Percentiles rank a stretch among this genome's conserved stretches.
phyloP scores from a whole-genome alignment of 2,888 invertebrate species.

The Pilophorus perplexus region DNA sequence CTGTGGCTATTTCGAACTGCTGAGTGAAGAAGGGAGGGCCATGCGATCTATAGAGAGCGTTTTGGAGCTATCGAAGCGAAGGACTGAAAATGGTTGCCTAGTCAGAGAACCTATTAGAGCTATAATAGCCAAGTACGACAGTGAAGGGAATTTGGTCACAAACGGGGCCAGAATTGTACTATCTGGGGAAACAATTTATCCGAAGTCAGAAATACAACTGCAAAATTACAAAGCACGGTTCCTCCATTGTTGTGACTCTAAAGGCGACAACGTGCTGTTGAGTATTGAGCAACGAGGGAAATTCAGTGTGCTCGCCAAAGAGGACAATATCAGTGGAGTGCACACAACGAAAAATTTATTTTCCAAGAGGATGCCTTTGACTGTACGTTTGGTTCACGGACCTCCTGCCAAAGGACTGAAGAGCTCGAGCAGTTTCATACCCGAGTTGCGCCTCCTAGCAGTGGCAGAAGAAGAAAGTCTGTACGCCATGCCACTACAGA shows the following conservation, averaged over 20 bases:
- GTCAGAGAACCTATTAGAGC: constrained; percentile 76
- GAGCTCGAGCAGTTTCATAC: constrained; percentile 76
- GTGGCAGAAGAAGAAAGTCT: constrained; percentile 80
- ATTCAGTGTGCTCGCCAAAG: constrained; percentile 88
- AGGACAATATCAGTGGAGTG: constrained; percentile 91
- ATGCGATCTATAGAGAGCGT: constrained; percentile 88
- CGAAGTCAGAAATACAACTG: constrained; percentile 66
- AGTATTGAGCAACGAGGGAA: constrained; percentile 84
- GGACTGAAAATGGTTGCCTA: constrained; percentile 71
- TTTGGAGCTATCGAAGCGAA: constrained; percentile 68
- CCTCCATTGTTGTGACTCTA: constrained; percentile 80
- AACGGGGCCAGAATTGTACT: constrained; percentile 72
- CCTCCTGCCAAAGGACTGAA: constrained; percentile 81
- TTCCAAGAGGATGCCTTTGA: constrained; percentile 85
- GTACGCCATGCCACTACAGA: constrained; percentile 78
- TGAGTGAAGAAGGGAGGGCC: constrained; percentile 90
- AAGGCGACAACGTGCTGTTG: constrained; percentile 78
- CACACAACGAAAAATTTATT: constrained; percentile 86
- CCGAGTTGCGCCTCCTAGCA: constrained; percentile 77
- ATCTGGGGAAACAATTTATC: constrained; percentile 80
- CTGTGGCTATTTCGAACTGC: constrained; percentile 87
- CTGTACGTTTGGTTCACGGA: constrained; percentile 88
- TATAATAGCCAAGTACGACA: constrained; percentile 57
- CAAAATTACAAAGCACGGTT: constrained; percentile 69
- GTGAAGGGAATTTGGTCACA: constrained; percentile 62